Base-by-base conservation (phyloP, 2,797 vertebrate genomes). In the Arctocebus calabarensis region DNA sequence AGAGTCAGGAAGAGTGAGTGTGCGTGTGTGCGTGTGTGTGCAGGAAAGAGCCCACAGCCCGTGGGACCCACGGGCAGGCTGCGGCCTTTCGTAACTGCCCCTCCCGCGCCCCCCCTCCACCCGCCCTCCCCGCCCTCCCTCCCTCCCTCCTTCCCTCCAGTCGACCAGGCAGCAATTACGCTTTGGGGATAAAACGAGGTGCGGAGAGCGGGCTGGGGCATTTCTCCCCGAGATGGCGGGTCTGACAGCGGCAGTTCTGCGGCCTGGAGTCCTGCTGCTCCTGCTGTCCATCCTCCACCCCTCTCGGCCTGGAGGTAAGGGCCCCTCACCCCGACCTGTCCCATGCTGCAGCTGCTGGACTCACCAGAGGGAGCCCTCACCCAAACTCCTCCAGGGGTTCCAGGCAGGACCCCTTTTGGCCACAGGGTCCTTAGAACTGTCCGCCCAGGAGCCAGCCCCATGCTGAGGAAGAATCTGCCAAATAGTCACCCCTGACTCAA, bases 261-360 rank as follows among this genome's bases (percentile, higher is more conserved):
- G 99, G 95, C 99, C 98, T 81, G 99, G 99, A 98, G 98, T 98
- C 98, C 97, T 99, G 97, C 98, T 99, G 98, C 98, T 99, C 97
- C 97, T 99, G 96, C 98, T 98, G 98, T 99, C 98, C 98, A 98
- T 98, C 98, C 96, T 98, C 94, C 98, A 98, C 95, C 98, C 99
- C 95, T 98, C 99, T 95, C 98, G 99, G 97, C 99, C 99, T 98
- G 99, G 99, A 99, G 99, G 99, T 99, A 99, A 99, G 99, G 97
- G 48, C 37, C 83, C 97, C 66, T 86, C 61, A 2, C 77, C 83
- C 68, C 32, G 20, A 6, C 52, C 89, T 4, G 48, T 52, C 77
- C 78, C n/a, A 10, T 11, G 66, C 13, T 14, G 29, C 70, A 90
- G 95, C 88, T 84, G 59, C 94, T 17, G 29, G n/a, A 20, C 78